Base-by-base conservation (phyloP, 2,888 invertebrate genomes). In the Rhagonycha lutea region DNA sequence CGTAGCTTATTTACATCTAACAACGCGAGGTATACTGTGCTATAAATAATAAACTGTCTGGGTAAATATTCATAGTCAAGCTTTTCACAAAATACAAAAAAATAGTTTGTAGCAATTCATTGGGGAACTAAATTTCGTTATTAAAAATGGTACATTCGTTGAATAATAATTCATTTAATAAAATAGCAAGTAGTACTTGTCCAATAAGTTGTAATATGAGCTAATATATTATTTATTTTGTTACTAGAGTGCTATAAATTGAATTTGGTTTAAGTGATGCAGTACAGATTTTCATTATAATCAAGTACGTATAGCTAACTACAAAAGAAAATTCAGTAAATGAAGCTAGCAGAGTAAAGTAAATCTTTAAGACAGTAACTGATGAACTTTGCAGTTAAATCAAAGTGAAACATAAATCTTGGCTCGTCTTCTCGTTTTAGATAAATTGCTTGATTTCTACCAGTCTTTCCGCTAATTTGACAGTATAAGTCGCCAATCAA, bases 341-440 rank as follows among this genome's bases (percentile, higher is more conserved):
- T 77, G 72, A 74, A 77, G 77, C 74, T 74, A 74, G 70, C 74
- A 72, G 62, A 70, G 70, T 70, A 74, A 63, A 77, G 74, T 72
- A 77, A 77, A 77, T 77, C 77, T 77, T 70, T 28, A 74, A 72
- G 77, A 77, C 77, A 74, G 77, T 74, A 77, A 77, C 77, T 77
- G 74, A 77, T 77, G 72, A 77, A 74, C 74, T 74, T 74, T 72
- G 74, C 74, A 77, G 74, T 74, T 77, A 77, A 77, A 77, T 77
- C 77, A 77, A 77, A 77, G 70, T 70, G 70, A 77, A 70, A 67
- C 69, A 73, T 73, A 73, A 73, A 73, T 73, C 73, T 73, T 73
- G 18, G 26, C 47, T 62, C 69, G 23, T 69, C 65, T 73, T 63
- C 47, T 68, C 63, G 69, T 73, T 73, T 47, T 67, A 61, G 61